phyloP scores from a whole-genome alignment of 2,888 invertebrate species.

The Megastigmus dorsalis region DNA sequence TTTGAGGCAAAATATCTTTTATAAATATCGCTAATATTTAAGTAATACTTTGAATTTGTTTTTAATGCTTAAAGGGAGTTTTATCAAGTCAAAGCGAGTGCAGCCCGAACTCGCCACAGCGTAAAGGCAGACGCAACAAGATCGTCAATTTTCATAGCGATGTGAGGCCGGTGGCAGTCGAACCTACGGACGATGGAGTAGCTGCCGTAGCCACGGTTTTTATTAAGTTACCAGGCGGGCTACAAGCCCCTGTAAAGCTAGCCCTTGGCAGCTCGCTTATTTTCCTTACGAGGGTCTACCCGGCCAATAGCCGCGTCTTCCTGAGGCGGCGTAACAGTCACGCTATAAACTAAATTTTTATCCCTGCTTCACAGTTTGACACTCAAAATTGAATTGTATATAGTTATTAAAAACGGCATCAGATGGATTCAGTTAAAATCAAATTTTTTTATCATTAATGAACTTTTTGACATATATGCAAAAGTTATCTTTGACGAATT shows the following conservation, averaged over 20 bases:
- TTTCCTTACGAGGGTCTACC: slow-evolving; percentile 80
- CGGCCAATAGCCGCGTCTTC: slow-evolving; percentile 78
- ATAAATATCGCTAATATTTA: no score
- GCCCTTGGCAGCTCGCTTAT: slow-evolving; percentile 89
- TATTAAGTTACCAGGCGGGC: slow-evolving; percentile 91
- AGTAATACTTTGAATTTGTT: neutral
- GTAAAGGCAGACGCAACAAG: slow-evolving; percentile 67
- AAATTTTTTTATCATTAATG: no score
- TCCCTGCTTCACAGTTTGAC: neutral
- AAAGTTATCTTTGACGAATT: no score
- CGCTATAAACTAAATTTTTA: slow-evolving; percentile 65
- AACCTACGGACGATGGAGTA: slow-evolving; percentile 91
- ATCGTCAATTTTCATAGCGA: slow-evolving; percentile 74
- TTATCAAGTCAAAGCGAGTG: slow-evolving; percentile 58
- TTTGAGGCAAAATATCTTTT: no score
- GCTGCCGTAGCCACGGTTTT: slow-evolving; percentile 95
- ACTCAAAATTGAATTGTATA: neutral
- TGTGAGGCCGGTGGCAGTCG: slow-evolving; percentile 90
- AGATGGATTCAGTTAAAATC: no score
- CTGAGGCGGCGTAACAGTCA: slow-evolving; percentile 79
- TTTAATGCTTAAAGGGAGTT: slow-evolving; percentile 18
- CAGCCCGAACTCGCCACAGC: slow-evolving; percentile 71
- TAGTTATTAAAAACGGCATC: neutral
- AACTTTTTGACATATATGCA: no score
- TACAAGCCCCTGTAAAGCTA: slow-evolving; percentile 85